A percentile compares a stretch with the other conserved stretches of the same genome.
These are phyloP conservation scores for Erythrocebus patas DNA, from an alignment of 2,113 vertebrate species.

Conservation along the genomic window DNA sequence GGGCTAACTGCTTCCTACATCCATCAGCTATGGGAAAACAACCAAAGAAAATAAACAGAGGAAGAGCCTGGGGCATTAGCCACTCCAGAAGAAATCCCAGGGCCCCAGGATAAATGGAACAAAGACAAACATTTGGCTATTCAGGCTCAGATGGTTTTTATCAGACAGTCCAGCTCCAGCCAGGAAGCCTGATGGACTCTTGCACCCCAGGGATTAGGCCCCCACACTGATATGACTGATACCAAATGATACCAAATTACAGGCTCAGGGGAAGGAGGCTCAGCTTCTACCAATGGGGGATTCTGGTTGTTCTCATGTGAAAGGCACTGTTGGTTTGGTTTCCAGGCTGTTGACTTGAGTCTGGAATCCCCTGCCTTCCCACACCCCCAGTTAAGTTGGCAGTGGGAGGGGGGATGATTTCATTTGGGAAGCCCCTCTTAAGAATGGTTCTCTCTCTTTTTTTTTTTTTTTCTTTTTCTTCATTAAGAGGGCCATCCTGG, in stretches of 20 bases:
- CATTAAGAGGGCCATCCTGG: neutral
- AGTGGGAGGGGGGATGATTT: neutral
- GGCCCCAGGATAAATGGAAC: constrained; percentile 57
- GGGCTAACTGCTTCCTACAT: constrained; percentile 39
- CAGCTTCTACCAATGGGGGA: neutral
- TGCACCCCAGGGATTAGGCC: constrained; percentile 19
- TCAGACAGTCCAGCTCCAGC: constrained; percentile 22
- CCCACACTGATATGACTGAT: neutral
- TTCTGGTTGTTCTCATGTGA: neutral
- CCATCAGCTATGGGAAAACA: constrained; percentile 60
- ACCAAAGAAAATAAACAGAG: constrained; percentile 74
- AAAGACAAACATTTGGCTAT: constrained; percentile 67
- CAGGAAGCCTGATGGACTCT: constrained; percentile 59
- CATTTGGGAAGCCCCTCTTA: constrained; percentile 30
- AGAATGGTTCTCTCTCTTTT: neutral
- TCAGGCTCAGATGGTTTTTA: constrained; percentile 62
- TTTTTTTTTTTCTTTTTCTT: neutral
- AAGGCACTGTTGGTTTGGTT: neutral
- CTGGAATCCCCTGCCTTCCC: constrained; percentile 4
- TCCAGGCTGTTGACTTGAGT: neutral
- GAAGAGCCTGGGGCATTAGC: constrained; percentile 59
- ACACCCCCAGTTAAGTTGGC: neutral
- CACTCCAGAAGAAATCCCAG: constrained; percentile 69
- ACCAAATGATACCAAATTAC: neutral
- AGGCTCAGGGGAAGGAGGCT: neutral